Conservation (phyloP, 2,113 vertebrate species). For the Clarias magur region DNA sequence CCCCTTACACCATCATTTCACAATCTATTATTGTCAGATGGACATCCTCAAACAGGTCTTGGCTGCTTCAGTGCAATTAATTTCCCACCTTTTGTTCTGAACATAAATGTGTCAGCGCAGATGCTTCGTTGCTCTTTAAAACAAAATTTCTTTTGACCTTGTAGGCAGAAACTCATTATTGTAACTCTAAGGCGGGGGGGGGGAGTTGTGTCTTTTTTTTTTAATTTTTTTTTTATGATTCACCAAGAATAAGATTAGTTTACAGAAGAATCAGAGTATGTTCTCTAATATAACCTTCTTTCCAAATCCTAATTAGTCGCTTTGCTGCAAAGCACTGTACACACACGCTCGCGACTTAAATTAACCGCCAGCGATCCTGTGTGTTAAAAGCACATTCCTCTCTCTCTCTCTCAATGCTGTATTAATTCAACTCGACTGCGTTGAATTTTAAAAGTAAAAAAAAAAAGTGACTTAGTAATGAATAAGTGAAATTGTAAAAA, state of each 20-base stretch:
- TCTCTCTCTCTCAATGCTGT: slow-evolving; percentile 27
- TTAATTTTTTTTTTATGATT: background rate
- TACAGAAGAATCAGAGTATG: background rate
- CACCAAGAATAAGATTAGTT: background rate
- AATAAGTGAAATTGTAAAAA: background rate
- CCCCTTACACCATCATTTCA: background rate
- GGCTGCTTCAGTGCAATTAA: background rate
- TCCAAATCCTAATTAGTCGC: slow-evolving; percentile 34
- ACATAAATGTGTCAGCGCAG: background rate
- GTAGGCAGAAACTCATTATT: background rate
- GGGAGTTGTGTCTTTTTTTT: too few relatives aligned
- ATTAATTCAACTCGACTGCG: background rate
- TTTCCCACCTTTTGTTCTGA: background rate
- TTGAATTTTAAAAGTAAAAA: slow-evolving; percentile 3
- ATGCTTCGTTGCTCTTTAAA: background rate
- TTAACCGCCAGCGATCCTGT: slow-evolving; percentile 17
- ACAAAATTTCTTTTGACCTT: background rate
- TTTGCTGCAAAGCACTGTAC: background rate
- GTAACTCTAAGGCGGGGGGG: background rate
- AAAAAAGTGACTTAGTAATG: background rate
- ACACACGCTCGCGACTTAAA: slow-evolving; percentile 5
- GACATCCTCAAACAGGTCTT: background rate
- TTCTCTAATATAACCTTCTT: background rate
- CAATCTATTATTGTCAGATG: background rate
- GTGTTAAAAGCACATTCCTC: slow-evolving; percentile 30